Conservation (phyloP, 2,888 invertebrate species). For the Diplazon laetatorius region DNA sequence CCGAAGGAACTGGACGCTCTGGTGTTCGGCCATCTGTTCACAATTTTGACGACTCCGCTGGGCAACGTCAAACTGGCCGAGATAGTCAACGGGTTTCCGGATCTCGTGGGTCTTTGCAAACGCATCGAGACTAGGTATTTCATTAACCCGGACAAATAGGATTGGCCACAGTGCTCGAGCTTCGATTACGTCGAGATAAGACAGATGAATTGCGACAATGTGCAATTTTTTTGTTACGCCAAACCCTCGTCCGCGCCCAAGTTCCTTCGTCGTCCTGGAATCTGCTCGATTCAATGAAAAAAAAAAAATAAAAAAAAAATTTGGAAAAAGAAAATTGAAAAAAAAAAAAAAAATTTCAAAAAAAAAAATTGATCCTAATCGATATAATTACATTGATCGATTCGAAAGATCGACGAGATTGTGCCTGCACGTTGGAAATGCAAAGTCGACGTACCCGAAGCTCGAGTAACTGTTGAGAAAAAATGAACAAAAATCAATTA, state of each 20-base stretch:
- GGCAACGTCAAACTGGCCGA: constrained; percentile 91
- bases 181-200: constrained; percentile 76
- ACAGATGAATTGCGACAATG: constrained; percentile 70
- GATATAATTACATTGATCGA: no score
- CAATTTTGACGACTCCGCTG: constrained; percentile 94
- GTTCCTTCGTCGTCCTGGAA: constrained; percentile 37
- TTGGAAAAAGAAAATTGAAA: background rate
- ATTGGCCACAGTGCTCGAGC: constrained; percentile 73
- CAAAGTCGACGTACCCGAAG: constrained; percentile 54
- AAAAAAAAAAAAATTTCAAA: constrained; percentile 5
- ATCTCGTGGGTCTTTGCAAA: constrained; percentile 91
- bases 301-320: background rate
- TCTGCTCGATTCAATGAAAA: constrained; percentile 72
- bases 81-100: constrained; percentile 89
- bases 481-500: constrained; percentile 6
- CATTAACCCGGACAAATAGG: constrained; percentile 82
- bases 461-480: constrained; percentile 48
- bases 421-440: background rate
- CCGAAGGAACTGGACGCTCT: constrained; percentile 98
- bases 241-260: constrained; percentile 20
- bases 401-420: background rate
- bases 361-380: background rate
- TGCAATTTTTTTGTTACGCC: constrained; percentile 76
- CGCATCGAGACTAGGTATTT: constrained; percentile 93
- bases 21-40: constrained; percentile 98